Percentiles rank a stretch among this genome's conserved stretches.
These are phyloP conservation scores for Actinemys pallida DNA, from an alignment of 2,113 vertebrate species.

Conservation along the genomic window DNA sequence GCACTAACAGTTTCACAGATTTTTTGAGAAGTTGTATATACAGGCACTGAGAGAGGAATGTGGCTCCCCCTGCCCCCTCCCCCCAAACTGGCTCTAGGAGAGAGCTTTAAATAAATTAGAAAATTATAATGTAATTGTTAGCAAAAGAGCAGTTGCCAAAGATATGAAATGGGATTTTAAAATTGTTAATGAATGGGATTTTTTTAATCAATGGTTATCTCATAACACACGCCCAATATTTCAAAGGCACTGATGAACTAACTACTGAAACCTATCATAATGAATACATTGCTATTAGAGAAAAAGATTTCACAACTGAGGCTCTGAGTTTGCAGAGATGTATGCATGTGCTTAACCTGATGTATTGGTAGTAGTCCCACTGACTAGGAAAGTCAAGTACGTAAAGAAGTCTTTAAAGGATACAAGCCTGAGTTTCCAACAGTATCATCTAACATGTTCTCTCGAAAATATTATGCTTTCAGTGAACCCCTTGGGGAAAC, in stretches of 20 bases:
- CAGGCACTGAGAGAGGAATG: background rate
- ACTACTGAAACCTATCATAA: background rate
- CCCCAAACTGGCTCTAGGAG: background rate
- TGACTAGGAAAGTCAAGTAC: background rate
- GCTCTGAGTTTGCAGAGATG: background rate
- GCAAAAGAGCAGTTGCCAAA: background rate
- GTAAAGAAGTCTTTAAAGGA: background rate
- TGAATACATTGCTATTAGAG: background rate
- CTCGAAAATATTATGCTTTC: background rate
- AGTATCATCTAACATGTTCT: background rate
- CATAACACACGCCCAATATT: background rate
- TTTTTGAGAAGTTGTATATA: background rate
- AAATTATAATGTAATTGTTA: background rate
- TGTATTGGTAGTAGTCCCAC: background rate
- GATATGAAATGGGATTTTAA: background rate
- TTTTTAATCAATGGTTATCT: background rate
- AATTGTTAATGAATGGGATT: background rate
- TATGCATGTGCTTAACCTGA: background rate
- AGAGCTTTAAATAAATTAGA: background rate
- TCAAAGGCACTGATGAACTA: background rate
- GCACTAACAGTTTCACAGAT: background rate
- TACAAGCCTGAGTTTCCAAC: background rate
- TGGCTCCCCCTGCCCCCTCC: rapidly evolving
- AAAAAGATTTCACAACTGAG: background rate
- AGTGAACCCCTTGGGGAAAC: background rate